phyloP scores from a whole-genome alignment of 1,140 invertebrate genomes.

The Drosophila mauritiana region DNA sequence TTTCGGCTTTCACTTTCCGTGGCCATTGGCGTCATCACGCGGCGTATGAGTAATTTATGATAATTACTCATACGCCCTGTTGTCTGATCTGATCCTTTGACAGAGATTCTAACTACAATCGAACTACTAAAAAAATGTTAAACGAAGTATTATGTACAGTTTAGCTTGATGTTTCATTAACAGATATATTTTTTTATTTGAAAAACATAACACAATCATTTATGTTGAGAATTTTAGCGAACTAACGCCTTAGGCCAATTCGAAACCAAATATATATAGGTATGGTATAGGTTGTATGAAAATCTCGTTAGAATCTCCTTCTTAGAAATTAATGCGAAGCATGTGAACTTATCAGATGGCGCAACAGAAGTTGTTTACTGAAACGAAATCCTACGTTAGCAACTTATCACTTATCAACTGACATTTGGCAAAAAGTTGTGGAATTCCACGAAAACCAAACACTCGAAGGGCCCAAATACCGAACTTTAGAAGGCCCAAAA shows the following conservation, averaged over 20 bases:
- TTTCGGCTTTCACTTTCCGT: conserved; percentile 46
- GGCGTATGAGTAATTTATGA: conserved; percentile 60
- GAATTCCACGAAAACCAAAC: conserved; percentile 50
- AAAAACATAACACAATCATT: too few relatives aligned
- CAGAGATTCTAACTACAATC: not conserved
- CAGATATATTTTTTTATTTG: too few relatives aligned
- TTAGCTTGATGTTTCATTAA: too few relatives aligned
- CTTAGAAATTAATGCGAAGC: not conserved
- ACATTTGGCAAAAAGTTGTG: conserved; percentile 35
- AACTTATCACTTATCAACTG: conserved; percentile 32
- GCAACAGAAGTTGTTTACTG: not conserved
- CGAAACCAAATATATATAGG: not conserved
- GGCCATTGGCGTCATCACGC: conserved; percentile 37
- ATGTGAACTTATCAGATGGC: conserved; percentile 2
- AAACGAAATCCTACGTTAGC: conserved; percentile 8
- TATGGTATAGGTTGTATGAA: too few relatives aligned
- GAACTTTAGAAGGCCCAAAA: conserved; percentile 24
- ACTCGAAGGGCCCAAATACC: conserved; percentile 29
- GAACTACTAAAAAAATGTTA: not conserved
- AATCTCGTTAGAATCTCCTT: not conserved
- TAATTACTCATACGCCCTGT: conserved; percentile 53
- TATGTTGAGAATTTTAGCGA: too few relatives aligned
- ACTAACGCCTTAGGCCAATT: not conserved
- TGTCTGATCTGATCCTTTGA: not conserved
- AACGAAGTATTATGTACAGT: too few relatives aligned